Percentiles rank a stretch among this genome's conserved stretches.
Conservation (phyloP, 2,797 vertebrate genomes). For the Podarcis lilfordi region DNA sequence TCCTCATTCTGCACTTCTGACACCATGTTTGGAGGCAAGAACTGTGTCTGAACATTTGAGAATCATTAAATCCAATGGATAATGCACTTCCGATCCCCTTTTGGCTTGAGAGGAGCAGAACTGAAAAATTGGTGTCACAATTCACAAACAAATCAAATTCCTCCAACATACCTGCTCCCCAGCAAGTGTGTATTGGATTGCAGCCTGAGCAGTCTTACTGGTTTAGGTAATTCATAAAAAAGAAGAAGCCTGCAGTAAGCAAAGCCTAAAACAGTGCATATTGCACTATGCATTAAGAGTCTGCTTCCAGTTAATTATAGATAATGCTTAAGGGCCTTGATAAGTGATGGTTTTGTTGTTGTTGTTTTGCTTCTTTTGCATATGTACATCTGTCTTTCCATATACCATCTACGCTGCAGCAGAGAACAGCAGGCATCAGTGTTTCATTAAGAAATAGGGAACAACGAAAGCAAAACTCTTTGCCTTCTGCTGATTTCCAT, state of each 20-base stretch:
- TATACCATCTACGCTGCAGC: neutral
- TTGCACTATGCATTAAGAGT: neutral
- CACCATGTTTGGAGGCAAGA: no score
- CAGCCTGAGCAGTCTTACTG: neutral
- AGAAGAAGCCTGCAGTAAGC: neutral
- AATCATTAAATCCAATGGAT: neutral
- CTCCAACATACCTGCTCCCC: neutral
- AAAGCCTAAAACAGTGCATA: neutral
- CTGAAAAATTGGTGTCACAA: neutral
- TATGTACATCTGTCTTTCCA: neutral
- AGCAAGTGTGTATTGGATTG: neutral
- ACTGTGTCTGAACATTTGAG: neutral
- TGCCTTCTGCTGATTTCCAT: conserved; percentile 9
- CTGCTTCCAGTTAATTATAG: conserved; percentile 15
- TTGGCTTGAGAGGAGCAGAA: neutral
- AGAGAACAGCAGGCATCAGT: conserved; percentile 10
- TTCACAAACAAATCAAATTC: neutral
- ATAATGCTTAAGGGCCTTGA: neutral
- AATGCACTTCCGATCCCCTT: neutral
- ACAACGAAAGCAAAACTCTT: neutral
- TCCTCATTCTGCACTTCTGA: no score
- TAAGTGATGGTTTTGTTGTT: neutral
- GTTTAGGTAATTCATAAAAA: neutral
- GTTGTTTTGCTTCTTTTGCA: neutral
- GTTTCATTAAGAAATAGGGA: conserved; percentile 17